Base-by-base conservation (phyloP, 1,140 invertebrate genomes). In the Eubasilissa regina region DNA sequence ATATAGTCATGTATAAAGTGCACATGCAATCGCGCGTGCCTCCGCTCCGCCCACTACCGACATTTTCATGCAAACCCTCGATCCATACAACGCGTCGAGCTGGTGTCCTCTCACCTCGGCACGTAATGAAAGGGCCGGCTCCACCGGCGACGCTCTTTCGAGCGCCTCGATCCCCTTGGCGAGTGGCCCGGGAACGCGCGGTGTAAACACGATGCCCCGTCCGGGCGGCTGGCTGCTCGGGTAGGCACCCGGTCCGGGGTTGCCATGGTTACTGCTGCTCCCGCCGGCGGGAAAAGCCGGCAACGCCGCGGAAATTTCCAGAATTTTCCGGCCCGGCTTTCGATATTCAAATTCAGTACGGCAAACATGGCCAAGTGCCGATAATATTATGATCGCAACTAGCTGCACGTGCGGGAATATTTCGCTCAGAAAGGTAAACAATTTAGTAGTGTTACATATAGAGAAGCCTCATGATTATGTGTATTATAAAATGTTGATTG, bases 221-320 rank as follows among this genome's bases (percentile, higher is more conserved):
- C 15, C 55, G 55, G 55, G 53, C 53, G 53, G 19, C n/a, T 4
- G 53, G 53, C n/a, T 53, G n/a, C n/a, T 6, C n/a, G 0, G 12
- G 60, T 8, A 21, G 60, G 21, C n/a, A n/a, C 8, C 60, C 35
- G 35, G 60, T 64, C 60, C 35, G 60, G 60, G 60, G 60, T 64
- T 35, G 60, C 60, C 60, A 64, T 64, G 60, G 13, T 11, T 12
- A 64, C 60, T 3, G 60, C 35, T n/a, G 43, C 60, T 64, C 60
- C 13, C 35, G 19, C 60, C 35, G 60, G 17, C 35, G 17, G 60
- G 51, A 15, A 64, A 15, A 19, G 35, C 13, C 43, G 60, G 43
- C 60, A 64, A 43, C 21, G 1, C 60, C 21, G 60, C 25, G 35
- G 60, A 64, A 35, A 35, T 64, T 64, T 64, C 12, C 25, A 64